Evolutionary conservation across 2,888 invertebrate genomes (phyloP).

Genomic region (Agonopterix alstromeriana): DNA sequence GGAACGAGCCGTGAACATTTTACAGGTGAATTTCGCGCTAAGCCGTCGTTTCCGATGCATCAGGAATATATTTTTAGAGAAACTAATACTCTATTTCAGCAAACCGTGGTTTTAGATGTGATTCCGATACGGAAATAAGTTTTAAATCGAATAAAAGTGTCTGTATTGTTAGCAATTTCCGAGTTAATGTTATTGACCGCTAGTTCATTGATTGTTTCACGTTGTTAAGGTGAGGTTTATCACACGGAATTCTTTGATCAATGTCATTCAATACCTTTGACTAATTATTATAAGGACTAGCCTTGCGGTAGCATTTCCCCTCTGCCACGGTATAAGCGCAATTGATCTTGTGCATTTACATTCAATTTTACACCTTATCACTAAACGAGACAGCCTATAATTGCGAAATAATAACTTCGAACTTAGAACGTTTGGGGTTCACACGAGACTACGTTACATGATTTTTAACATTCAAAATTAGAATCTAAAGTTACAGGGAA

Average conservation of each 20-base stretch:
- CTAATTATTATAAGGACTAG: too few relatives aligned
- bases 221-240: not conserved
- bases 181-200: not conserved
- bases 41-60: constrained; percentile 42
- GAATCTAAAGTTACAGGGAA: too few relatives aligned
- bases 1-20: constrained; percentile 43
- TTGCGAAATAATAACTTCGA: too few relatives aligned
- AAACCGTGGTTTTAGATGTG: not conserved
- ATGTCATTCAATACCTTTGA: too few relatives aligned
- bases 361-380: too few relatives aligned
- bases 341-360: too few relatives aligned
- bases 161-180: not conserved
- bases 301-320: too few relatives aligned
- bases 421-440: too few relatives aligned
- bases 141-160: not conserved
- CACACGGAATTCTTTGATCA: not conserved
- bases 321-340: too few relatives aligned
- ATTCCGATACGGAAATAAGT: not conserved
- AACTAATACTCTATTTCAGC: constrained; percentile 48
- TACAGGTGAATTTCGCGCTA: constrained; percentile 54
- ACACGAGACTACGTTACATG: too few relatives aligned
- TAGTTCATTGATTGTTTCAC: not conserved
- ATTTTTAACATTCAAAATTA: too few relatives aligned
- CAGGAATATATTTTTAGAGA: constrained; percentile 48
- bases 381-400: too few relatives aligned